Base-by-base conservation (phyloP, 2,888 invertebrate species). In the Cylindroiulus punctatus region DNA sequence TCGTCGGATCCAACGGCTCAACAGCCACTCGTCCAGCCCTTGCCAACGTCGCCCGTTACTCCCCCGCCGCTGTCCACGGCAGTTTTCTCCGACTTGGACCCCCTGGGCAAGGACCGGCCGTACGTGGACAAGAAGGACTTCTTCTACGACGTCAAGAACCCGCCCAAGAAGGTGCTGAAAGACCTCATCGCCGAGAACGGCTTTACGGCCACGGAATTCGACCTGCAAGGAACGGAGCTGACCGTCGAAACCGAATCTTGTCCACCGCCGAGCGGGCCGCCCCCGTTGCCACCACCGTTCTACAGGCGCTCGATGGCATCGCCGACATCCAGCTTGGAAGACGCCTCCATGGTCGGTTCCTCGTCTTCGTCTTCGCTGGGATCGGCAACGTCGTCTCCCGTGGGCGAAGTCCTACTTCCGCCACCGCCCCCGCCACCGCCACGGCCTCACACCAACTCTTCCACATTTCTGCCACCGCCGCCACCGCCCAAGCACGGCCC, bases 111-210 rank as follows among this genome's bases (percentile, higher is more conserved):
- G 91, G 96, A 95, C 92, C 96, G 95, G 92, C 97, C 97, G 88
- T 97, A 97, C 93, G 94, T 97, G 90, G 97, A 97, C 93, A 96
- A 96, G 92, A 97, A 97, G 93, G 96, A 96, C 92, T 97, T 97
- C 93, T 97, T 97, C 93, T 96, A 97, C 93, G 96, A 97, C 92
- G 93, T 97, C 90, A 97, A 97, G 93, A 97, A 97, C 92, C 97
- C 97, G 89, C 96, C 97, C 89, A 96, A 97, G 93, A 96, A 96
- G 92, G 95, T 96, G 88, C 93, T 97, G 89, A 96, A 97, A 92
- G 97, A 97, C 92, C 93, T 97, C 91, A 94, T 94, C 87, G 89
- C 89, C 3, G 90, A 89, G 44, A 87, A 87, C 30, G 36, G 81
- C 12, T 84, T 65, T 36, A 12, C 44, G 8, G 32, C 83, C 14